Conservation (phyloP, 2,797 vertebrate species). For the Trachurus trachurus region DNA sequence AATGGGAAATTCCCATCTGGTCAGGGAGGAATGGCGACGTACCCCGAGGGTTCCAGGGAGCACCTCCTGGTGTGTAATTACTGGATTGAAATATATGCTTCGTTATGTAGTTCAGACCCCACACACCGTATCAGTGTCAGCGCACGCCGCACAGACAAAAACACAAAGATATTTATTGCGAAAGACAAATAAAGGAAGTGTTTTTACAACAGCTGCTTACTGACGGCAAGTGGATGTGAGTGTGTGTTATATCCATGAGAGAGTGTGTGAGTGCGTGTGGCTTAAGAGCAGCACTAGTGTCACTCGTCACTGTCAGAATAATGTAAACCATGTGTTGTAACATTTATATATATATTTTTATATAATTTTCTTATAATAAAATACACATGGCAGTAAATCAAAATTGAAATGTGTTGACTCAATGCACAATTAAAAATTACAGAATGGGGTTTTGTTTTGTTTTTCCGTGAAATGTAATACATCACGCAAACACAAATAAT, state of each 20-base stretch:
- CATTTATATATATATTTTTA: too few species aligned
- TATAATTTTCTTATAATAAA: too few species aligned
- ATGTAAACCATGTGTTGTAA: too few species aligned
- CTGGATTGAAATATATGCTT: constrained; percentile 57
- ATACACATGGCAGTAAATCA: too few species aligned
- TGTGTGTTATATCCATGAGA: constrained; percentile 26
- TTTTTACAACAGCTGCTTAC: constrained; percentile 35
- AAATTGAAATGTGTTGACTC: too few species aligned
- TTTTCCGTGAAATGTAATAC: too few species aligned
- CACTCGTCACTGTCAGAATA: too few species aligned
- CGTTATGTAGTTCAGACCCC: constrained; percentile 61
- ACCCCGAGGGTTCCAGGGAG: constrained; percentile 62
- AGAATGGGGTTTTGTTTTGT: too few species aligned
- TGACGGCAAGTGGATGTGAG: constrained; percentile 25
- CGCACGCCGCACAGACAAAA: constrained; percentile 20
- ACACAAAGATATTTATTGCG: constrained; percentile 32
- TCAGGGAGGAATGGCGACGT: constrained; percentile 47
- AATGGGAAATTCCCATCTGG: constrained; percentile 71
- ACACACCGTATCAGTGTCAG: constrained; percentile 61
- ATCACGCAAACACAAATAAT: too few species aligned
- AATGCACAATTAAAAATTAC: too few species aligned
- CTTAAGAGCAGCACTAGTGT: too few species aligned
- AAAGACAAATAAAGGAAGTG: constrained; percentile 54
- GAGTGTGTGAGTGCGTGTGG: not conserved
- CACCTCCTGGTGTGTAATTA: constrained; percentile 72